Evolutionary conservation across 53 echinoderm and acorn worm species (phyloP), one percentile per base, ranked within the genome.

Genomic region (Glandiceps talaboti): DNA sequence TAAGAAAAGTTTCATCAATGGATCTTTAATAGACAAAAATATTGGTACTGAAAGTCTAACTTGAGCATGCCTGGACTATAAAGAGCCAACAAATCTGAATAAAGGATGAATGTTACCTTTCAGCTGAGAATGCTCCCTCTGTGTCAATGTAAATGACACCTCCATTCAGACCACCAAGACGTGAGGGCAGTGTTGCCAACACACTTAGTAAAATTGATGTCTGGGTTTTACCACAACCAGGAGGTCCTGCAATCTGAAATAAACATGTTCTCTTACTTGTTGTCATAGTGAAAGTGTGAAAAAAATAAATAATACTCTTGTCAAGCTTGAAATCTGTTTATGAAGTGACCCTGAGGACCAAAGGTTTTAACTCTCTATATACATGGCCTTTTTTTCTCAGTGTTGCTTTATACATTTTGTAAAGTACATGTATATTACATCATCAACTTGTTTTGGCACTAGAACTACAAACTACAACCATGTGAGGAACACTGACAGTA

Each of bases 151-250:
- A 99, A 30, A 87, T 89, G 25, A 99, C 94, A 31, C 29, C 45
- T 14, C 81, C 91, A 79, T 89, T 79, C 33, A 90, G 29, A 25
- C 94, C 94, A 0, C 91, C 94, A 28, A 89, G 78, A 75, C 75
- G 20, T 75, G 28, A 31, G 29, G 94, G 89, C 76, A 99, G 81
- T 31, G 92, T 89, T 14, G 94, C 94, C 25, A 94, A 72, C n/a
- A 94, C 94, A 75, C 90, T 88, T 80, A 99, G 88, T 89, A 99
- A 89, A 64, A 99, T 87, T 33, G 93, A 94, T 82, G 91, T 91
- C 79, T 94, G 94, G n/a, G 94, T 94, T 82, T 99, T 99, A 12
- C 99, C 99, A 82, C 94, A 99, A 27, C 99, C 99, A 28, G 94
- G 91, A 26, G 99, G 99, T 14, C 99, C 99, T 31, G 99, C 94